Base-by-base conservation (phyloP, 2,797 vertebrate genomes). In the Chaetodon trifasciatus region DNA sequence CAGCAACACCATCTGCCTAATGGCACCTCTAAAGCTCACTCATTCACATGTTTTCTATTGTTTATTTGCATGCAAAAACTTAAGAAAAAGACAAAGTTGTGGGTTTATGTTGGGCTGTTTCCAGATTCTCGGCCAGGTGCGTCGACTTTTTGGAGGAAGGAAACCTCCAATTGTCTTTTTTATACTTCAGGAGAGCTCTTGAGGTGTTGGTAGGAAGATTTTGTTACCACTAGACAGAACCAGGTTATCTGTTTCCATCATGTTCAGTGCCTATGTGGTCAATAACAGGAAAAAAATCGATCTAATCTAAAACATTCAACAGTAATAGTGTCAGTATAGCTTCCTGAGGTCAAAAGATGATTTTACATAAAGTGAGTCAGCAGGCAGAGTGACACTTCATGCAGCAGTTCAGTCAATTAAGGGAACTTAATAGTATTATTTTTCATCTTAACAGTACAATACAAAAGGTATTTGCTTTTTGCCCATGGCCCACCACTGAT, bases 241-340 rank as follows among this genome's bases (percentile, higher is more conserved):
- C 24, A 1, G 1, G 44, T 10, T 60, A 4, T 39, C 37, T 60
- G 35, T 13, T 1, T 39, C 11, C 37, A 3, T 44, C 40, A 24
- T 15, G 8, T 74, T 58, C 23, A 66, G 19, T 58, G 49, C 44
- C 35, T 61, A 42, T 71, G 17, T 57, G 15, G 23, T 76, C 50
- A 42, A 12, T 28, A 24, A 32, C n/a, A 42, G 32, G 24, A 49
- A 39, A 42, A 42, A 21, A 39, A 40, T 13, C 12, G 4, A n/a
- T 72, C 3, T 42, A 50, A 55, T 47, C 1, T 15, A 40, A 32
- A 57, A 56, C 72, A 28, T 23, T 10, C 5, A 60, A 17, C 52
- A 50, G 49, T n/a, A 9, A 49, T 15, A 6, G 32, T 55, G 60
- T 79, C 9, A 0, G 49, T 46, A 6, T 42, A 5, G 1, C 37